phyloP scores from a whole-genome alignment of 1,140 invertebrate genomes.

The silkworm (Bombyx mori) region DNA sequence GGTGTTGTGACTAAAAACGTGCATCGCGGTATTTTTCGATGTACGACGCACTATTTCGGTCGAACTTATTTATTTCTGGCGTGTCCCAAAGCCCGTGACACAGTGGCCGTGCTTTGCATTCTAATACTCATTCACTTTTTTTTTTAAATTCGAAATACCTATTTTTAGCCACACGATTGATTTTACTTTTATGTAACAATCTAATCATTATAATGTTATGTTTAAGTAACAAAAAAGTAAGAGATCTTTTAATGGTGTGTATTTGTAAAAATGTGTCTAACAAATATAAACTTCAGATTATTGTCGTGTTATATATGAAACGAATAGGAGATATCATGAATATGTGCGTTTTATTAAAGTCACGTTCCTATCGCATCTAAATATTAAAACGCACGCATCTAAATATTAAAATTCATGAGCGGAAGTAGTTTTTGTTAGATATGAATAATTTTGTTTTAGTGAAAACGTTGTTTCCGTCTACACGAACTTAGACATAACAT shows the following conservation, averaged over 20 bases:
- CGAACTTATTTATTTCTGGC: slow-evolving; percentile 43
- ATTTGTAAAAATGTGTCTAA: neutral
- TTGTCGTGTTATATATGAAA: neutral
- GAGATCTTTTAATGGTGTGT: neutral
- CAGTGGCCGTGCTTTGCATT: slow-evolving; percentile 36
- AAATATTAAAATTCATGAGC: no score
- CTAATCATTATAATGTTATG: neutral
- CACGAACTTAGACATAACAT: no score
- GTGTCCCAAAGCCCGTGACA: slow-evolving; percentile 47
- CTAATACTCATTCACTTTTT: slow-evolving; percentile 10
- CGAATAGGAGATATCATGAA: neutral
- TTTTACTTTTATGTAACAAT: neutral
- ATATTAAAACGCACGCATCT: no score
- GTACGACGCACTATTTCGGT: slow-evolving; percentile 40
- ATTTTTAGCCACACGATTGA: slow-evolving; percentile 17
- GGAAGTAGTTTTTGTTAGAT: neutral
- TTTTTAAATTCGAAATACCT: slow-evolving; percentile 1
- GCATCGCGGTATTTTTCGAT: slow-evolving; percentile 28
- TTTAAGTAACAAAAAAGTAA: neutral
- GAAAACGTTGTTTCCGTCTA: no score
- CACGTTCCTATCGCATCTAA: no score
- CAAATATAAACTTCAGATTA: neutral
- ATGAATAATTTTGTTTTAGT: neutral
- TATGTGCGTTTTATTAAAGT: no score
- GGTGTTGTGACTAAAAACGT: neutral